These are phyloP conservation scores for Pogona vitticeps DNA, from an alignment of 2,113 vertebrate species.

Conservation along the genomic window DNA sequence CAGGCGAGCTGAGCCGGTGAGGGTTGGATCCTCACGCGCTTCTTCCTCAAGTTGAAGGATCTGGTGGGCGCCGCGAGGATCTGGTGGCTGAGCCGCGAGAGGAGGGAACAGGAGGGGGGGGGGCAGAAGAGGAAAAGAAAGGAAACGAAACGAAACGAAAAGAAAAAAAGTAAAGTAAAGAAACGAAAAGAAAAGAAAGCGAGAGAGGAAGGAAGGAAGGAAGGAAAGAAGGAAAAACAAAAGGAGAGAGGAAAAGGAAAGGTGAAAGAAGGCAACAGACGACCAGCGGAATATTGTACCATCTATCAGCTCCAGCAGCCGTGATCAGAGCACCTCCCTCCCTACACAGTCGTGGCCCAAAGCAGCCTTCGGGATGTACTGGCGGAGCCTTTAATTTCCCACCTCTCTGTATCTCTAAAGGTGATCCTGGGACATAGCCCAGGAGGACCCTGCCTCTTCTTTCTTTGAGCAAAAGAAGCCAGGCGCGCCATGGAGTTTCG, in stretches of 20 bases:
- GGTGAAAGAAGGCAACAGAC: not conserved
- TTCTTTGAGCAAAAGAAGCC: not conserved
- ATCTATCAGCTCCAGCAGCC: not conserved
- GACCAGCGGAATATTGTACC: not conserved
- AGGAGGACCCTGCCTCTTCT: not conserved
- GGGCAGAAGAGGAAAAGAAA: not conserved
- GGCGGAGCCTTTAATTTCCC: conserved; percentile 2
- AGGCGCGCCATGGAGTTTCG: conserved; percentile 37
- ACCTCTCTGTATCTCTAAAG: not conserved
- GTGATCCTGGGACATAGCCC: not conserved
- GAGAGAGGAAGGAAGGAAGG: not conserved
- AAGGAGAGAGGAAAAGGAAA: not conserved
- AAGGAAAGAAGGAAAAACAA: too few species aligned
- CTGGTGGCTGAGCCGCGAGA: not conserved
- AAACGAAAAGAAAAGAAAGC: too few species aligned
- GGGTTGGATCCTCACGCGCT: conserved; percentile 16
- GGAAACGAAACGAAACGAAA: not conserved
- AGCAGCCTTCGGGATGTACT: not conserved
- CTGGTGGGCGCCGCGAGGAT: not conserved
- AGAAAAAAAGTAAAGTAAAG: not conserved
- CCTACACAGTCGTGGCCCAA: not conserved
- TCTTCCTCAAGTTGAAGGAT: not conserved
- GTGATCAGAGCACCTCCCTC: not conserved
- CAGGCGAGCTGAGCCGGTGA: conserved; percentile 13
- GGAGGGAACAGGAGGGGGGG: not conserved